phyloP scores from a whole-genome alignment of 2,113 vertebrate genomes.

The Dasyurus viverrinus region DNA sequence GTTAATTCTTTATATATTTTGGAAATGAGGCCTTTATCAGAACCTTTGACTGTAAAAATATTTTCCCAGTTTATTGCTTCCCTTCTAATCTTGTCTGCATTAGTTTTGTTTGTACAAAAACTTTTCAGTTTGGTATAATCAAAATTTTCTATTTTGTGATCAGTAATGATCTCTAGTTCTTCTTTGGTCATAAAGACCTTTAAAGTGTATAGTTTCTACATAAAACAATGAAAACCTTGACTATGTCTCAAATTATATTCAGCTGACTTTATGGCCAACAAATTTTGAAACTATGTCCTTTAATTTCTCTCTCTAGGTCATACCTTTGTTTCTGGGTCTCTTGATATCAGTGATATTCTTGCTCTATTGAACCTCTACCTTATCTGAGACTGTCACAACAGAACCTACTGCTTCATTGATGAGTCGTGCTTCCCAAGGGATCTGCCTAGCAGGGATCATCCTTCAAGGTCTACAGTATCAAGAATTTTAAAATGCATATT shows the following conservation, averaged over 20 bases:
- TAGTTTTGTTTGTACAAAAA: too few species aligned
- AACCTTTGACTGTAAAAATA: too few species aligned
- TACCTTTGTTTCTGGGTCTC: fast-evolving
- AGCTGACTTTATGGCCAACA: background rate
- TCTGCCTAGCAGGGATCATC: background rate
- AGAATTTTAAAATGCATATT: fast-evolving
- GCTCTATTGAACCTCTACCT: fast-evolving
- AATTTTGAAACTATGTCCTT: background rate
- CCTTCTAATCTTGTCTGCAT: too few species aligned
- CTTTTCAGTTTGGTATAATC: too few species aligned
- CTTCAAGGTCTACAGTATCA: fast-evolving
- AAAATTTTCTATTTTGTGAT: too few species aligned
- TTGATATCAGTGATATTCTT: fast-evolving
- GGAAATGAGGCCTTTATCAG: too few species aligned
- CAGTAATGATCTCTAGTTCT: too few species aligned
- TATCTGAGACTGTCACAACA: fast-evolving
- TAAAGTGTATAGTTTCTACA: background rate
- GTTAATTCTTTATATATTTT: too few species aligned
- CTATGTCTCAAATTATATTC: background rate
- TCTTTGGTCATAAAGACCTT: too few species aligned
- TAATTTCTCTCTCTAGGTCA: constrained; percentile 12
- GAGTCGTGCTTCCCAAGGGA: fast-evolving
- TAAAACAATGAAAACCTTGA: background rate
- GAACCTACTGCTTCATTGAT: fast-evolving
- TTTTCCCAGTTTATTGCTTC: too few species aligned